These are phyloP conservation scores for Xenops minutus DNA, from an alignment of 2,797 vertebrate genomes.

Conservation along the genomic window DNA sequence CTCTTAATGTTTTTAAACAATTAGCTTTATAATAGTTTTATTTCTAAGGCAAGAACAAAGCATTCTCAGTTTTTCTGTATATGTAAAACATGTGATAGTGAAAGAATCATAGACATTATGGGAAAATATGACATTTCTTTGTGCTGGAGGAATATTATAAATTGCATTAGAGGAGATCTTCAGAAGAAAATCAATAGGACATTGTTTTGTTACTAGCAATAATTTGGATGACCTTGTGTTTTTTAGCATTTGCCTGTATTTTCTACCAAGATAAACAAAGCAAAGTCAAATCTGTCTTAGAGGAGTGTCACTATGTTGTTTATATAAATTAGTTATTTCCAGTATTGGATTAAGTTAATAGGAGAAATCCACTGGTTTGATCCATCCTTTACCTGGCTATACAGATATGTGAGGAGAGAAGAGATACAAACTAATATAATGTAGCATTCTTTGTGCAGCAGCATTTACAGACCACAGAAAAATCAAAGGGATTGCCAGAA, in stretches of 20 bases:
- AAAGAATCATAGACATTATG: not conserved
- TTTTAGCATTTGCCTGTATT: not conserved
- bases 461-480: not conserved
- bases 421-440: not conserved
- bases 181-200: not conserved
- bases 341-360: not conserved
- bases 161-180: not conserved
- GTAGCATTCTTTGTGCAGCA: not conserved
- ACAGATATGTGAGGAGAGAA: not conserved
- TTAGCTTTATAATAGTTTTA: not conserved
- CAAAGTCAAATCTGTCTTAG: not conserved
- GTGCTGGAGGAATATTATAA: not conserved
- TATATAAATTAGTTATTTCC: not conserved
- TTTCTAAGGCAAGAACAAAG: not conserved
- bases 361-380: not conserved
- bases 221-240: constrained; percentile 5
- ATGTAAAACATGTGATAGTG: not conserved
- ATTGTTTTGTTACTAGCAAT: not conserved
- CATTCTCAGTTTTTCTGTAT: not conserved
- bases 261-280: not conserved
- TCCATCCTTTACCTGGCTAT: not conserved
- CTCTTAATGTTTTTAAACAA: not conserved
- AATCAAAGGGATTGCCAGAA: not conserved
- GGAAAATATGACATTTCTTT: not conserved
- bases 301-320: not conserved